Conservation (phyloP, 2,113 vertebrate genomes). For the Nibea coibor region DNA sequence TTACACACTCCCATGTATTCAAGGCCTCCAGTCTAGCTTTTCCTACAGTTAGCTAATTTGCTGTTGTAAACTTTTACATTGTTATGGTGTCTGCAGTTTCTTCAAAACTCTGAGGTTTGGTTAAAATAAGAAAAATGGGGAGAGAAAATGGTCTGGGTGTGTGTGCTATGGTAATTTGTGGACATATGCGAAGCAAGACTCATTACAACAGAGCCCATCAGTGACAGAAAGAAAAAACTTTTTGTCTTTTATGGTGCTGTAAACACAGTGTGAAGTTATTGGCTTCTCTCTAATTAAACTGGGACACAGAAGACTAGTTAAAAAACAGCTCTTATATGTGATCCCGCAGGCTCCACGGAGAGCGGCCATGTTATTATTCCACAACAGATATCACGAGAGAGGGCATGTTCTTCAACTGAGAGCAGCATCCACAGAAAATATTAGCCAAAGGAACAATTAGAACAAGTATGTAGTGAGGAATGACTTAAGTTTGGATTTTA, state of each 20-base stretch:
- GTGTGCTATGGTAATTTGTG: slow-evolving; percentile 18
- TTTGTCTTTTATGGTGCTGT: slow-evolving; percentile 58
- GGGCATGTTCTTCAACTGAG: background rate
- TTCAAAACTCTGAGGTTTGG: slow-evolving; percentile 20
- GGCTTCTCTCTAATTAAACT: slow-evolving; percentile 60
- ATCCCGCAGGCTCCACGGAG: slow-evolving; percentile 21
- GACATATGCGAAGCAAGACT: slow-evolving; percentile 37
- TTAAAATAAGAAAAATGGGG: background rate
- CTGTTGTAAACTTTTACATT: slow-evolving; percentile 54
- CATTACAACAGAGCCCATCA: slow-evolving; percentile 38
- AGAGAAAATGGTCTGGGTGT: slow-evolving; percentile 4
- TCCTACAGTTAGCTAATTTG: slow-evolving; percentile 53
- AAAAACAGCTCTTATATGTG: slow-evolving; percentile 20
- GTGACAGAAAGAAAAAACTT: slow-evolving; percentile 19
- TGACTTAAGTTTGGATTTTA: background rate
- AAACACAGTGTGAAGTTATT: slow-evolving; percentile 59
- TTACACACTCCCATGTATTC: slow-evolving; percentile 48
- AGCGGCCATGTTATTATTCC: slow-evolving; percentile 12
- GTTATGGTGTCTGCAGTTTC: slow-evolving; percentile 40
- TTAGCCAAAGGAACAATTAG: background rate
- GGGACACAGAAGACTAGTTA: slow-evolving; percentile 53
- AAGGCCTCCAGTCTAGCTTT: slow-evolving; percentile 30
- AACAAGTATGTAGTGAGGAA: background rate
- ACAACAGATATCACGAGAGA: background rate
- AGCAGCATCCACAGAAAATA: background rate